Conservation (phyloP, 2,888 invertebrate species). For the Campoplex nolae region DNA sequence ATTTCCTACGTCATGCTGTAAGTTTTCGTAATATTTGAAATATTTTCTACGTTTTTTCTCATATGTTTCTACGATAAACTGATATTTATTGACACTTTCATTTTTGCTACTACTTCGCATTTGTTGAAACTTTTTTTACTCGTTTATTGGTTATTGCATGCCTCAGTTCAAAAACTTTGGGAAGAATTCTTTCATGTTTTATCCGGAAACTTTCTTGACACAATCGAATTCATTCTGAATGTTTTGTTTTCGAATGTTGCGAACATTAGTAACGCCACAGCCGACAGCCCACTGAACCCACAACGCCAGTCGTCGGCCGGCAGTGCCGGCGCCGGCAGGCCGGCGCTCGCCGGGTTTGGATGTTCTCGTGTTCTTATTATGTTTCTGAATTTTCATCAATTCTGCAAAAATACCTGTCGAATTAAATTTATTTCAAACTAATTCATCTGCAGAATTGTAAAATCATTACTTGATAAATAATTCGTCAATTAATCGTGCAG, state of each 20-base stretch:
- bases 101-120: too few species aligned
- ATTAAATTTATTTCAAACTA: neutral
- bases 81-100: neutral
- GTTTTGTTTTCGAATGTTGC: neutral
- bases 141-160: too few species aligned
- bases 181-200: too few species aligned
- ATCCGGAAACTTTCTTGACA: too few species aligned
- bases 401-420: neutral
- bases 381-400: neutral
- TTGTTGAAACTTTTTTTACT: too few species aligned
- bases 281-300: neutral
- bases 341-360: neutral
- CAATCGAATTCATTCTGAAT: neutral
- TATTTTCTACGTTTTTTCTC: neutral
- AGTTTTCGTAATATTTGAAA: constrained; percentile 76
- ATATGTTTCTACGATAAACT: neutral
- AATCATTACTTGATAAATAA: neutral
- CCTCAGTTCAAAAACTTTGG: too few species aligned
- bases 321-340: neutral
- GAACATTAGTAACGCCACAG: neutral
- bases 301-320: neutral
- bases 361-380: neutral
- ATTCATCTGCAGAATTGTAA: neutral
- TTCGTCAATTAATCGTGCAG: neutral
- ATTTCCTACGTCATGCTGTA: constrained; percentile 88